Evolutionary conservation across 2,797 vertebrate genomes (phyloP).

Genomic region (Falco peregrinus): DNA sequence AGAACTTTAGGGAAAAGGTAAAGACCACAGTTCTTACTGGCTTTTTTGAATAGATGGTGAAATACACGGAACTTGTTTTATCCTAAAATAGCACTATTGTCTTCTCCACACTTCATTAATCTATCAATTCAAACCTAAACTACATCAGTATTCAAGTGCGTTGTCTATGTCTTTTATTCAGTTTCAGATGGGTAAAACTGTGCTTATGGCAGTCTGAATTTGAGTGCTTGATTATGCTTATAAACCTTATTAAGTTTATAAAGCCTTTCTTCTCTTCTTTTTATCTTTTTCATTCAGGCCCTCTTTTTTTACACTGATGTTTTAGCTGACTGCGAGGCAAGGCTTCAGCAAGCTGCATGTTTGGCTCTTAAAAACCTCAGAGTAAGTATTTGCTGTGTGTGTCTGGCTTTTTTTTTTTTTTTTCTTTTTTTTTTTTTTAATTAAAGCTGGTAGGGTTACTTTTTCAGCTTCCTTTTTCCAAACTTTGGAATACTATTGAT

Average conservation of each 20-base stretch:
- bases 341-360: conserved; percentile 85
- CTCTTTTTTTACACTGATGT: conserved; percentile 85
- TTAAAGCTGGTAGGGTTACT: neutral
- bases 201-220: neutral
- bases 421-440: too few species aligned
- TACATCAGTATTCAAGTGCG: neutral
- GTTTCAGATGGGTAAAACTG: neutral
- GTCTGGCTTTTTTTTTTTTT: neutral
- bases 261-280: neutral
- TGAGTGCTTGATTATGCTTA: neutral
- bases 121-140: neutral
- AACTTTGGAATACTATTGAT: too few species aligned
- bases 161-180: accelerated
- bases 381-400: conserved; percentile 75
- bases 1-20: conserved; percentile 86
- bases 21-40: too few species aligned
- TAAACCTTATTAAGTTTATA: neutral
- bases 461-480: neutral
- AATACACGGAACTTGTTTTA: neutral
- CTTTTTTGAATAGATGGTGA: neutral
- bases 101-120: neutral
- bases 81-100: accelerated
- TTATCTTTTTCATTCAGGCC: conserved; percentile 73
- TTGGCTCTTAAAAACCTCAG: conserved; percentile 88
- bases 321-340: conserved; percentile 72